These are phyloP conservation scores for Plotosus lineatus DNA, from an alignment of 2,113 vertebrate species.

Conservation along the genomic window DNA sequence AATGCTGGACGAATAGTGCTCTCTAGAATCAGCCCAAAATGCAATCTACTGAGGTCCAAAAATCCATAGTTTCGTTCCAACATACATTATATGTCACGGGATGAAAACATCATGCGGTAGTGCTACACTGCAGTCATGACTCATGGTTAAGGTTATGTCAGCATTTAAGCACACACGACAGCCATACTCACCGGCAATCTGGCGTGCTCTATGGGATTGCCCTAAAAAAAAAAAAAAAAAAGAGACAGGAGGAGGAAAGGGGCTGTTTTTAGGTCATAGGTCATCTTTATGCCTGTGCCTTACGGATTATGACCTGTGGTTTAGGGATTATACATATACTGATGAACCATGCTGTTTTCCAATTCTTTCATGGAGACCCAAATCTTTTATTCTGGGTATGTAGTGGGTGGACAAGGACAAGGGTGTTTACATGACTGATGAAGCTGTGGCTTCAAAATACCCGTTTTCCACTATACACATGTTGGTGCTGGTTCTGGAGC, in stretches of 20 bases:
- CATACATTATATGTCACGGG: conserved; percentile 11
- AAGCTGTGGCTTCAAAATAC: conserved; percentile 38
- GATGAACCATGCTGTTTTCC: conserved; percentile 13
- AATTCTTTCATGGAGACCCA: not conserved
- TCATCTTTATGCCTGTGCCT: conserved; percentile 20
- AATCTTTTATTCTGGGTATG: conserved; percentile 31
- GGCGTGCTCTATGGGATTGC: conserved; percentile 58
- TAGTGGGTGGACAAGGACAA: conserved; percentile 41
- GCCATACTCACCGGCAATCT: conserved; percentile 65
- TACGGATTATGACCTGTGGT: conserved; percentile 17
- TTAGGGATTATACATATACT: conserved; percentile 20
- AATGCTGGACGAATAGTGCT: not conserved
- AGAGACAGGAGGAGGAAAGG: conserved; percentile 46
- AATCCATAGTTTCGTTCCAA: conserved; percentile 21
- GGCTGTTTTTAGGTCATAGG: conserved; percentile 38
- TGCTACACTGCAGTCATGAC: conserved; percentile 36
- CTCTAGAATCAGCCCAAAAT: not conserved
- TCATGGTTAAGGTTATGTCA: conserved; percentile 36
- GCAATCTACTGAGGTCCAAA: too few species aligned
- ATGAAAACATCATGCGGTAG: conserved; percentile 44
- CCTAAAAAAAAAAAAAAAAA: conserved; percentile 60
- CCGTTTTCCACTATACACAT: not conserved
- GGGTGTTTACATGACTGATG: conserved; percentile 23
- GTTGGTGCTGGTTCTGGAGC: conserved; percentile 8
- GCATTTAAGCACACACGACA: conserved; percentile 47